Conservation (phyloP, 1,140 invertebrate species). For the Tenebrio molitor region DNA sequence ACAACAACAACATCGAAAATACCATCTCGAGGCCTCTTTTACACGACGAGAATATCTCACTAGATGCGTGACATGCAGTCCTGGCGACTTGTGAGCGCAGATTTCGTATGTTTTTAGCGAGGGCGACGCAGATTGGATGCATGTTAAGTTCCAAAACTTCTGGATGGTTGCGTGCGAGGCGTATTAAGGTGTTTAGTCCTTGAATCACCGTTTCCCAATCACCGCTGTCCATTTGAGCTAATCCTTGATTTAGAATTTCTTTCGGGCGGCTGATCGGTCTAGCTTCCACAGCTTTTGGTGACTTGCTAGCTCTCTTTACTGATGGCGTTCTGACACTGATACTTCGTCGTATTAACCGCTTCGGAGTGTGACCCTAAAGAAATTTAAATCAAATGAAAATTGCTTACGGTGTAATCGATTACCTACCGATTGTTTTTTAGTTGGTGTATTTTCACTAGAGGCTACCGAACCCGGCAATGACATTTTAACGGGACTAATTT, state of each 20-base stretch:
- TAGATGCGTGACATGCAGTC: slow-evolving; percentile 83
- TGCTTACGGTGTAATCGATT: background rate
- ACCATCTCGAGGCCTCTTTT: slow-evolving; percentile 83
- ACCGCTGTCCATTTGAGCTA: slow-evolving; percentile 77
- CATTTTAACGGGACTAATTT: slow-evolving; percentile 12
- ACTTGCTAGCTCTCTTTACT: slow-evolving; percentile 31
- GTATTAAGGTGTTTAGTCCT: slow-evolving; percentile 80
- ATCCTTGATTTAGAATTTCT: slow-evolving; percentile 74
- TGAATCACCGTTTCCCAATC: slow-evolving; percentile 86
- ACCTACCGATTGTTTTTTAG: slow-evolving; percentile 20
- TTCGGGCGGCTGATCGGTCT: slow-evolving; percentile 72
- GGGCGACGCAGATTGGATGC: slow-evolving; percentile 76
- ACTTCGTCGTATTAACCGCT: slow-evolving; percentile 40
- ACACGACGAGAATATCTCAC: slow-evolving; percentile 80
- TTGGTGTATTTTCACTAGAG: slow-evolving; percentile 8
- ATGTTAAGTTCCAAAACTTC: slow-evolving; percentile 73
- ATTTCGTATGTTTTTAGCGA: slow-evolving; percentile 86
- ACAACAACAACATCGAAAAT: slow-evolving; percentile 46
- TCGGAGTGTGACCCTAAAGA: slow-evolving; percentile 15
- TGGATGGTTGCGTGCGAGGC: slow-evolving; percentile 80
- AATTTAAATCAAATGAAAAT: background rate
- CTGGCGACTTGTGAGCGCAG: slow-evolving; percentile 92
- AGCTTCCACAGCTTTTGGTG: background rate
- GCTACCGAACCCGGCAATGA: slow-evolving; percentile 42
- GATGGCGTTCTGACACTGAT: slow-evolving; percentile 2